These are phyloP conservation scores for Pherbina coryleti DNA, from an alignment of 2,888 invertebrate genomes.

Conservation along the genomic window DNA sequence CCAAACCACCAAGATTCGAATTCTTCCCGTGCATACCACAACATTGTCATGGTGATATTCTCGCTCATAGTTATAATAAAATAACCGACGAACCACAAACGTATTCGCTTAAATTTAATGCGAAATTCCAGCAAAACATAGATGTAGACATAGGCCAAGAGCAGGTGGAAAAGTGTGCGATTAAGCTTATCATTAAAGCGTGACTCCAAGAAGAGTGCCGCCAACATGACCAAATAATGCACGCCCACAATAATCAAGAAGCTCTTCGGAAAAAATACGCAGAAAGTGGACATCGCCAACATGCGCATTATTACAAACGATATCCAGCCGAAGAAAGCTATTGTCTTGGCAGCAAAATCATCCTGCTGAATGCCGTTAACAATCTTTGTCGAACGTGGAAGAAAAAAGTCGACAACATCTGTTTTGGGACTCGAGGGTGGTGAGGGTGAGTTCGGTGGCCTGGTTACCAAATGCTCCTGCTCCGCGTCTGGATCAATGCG, in stretches of 20 bases:
- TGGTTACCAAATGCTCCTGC: constrained; percentile 45
- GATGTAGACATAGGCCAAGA: constrained; percentile 80
- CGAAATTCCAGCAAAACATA: constrained; percentile 85
- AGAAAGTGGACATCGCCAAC: constrained; percentile 78
- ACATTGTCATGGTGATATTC: constrained; percentile 77
- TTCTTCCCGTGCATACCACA: constrained; percentile 75
- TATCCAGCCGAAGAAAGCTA: constrained; percentile 84
- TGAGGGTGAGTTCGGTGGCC: constrained; percentile 42
- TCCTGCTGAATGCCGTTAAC: constrained; percentile 81
- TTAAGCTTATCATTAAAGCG: constrained; percentile 72
- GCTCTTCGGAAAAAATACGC: constrained; percentile 76
- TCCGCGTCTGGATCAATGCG: constrained; percentile 66
- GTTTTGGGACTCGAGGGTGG: constrained; percentile 47
- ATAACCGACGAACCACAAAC: constrained; percentile 79
- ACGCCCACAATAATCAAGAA: constrained; percentile 74
- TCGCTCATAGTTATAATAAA: constrained; percentile 77
- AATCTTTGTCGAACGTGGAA: constrained; percentile 70
- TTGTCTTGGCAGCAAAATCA: constrained; percentile 77
- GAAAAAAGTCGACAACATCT: constrained; percentile 65
- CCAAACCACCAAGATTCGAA: constrained; percentile 80
- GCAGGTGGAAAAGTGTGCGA: constrained; percentile 75
- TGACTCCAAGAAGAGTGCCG: constrained; percentile 76
- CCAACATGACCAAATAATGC: constrained; percentile 78
- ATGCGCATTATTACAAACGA: constrained; percentile 80
- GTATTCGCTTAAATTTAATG: constrained; percentile 80